Evolutionary conservation across 2,888 invertebrate species (phyloP), one percentile per base, ranked within the genome.

Genomic region (Chrysolina americana): DNA sequence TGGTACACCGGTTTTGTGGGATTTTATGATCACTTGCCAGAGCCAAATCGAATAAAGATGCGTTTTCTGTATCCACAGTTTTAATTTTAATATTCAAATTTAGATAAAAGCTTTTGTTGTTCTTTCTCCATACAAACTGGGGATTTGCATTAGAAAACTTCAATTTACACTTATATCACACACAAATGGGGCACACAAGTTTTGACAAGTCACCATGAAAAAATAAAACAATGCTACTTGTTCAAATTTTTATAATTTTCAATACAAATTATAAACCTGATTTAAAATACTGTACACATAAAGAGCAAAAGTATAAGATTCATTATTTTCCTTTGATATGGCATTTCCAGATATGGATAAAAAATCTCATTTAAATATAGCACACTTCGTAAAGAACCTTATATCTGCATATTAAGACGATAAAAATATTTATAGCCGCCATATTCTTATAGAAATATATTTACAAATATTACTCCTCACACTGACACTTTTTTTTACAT

Each of bases 221-320:
- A 56, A 73, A 77, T 56, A 68, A 77, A 79, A 76, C 69, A 63
- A 76, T 70, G 71, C 69, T 69, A 73, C 80, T 84, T 82, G 62
- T 71, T 83, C 83, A 79, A 85, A 85, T 86, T 86, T 91, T 91
- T 91, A 90, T 91, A 91, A 91, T 92, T 93, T 79, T 93, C 92
- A 93, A 93, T 93, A 93, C 93, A 93, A 93, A 93, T 93, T 93
- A 93, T 93, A 90, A 93, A 93, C 93, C 92, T 93, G 92, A 92
- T 89, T 87, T 93, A 93, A 93, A 93, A 93, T 93, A 93, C 93
- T 93, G 93, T 93, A 93, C 93, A 93, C 87, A 87, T 87, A 87
- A 87, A 88, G 87, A 87, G 87, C 86, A 85, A 87, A 86, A 86
- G 83, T 86, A 86, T 85, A 84, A 84, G 85, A 85, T 86, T 86